Percentiles rank a stretch among this genome's conserved stretches.
Conservation (phyloP, 1,140 invertebrate genomes). For the Acromyrmex echinatior region DNA sequence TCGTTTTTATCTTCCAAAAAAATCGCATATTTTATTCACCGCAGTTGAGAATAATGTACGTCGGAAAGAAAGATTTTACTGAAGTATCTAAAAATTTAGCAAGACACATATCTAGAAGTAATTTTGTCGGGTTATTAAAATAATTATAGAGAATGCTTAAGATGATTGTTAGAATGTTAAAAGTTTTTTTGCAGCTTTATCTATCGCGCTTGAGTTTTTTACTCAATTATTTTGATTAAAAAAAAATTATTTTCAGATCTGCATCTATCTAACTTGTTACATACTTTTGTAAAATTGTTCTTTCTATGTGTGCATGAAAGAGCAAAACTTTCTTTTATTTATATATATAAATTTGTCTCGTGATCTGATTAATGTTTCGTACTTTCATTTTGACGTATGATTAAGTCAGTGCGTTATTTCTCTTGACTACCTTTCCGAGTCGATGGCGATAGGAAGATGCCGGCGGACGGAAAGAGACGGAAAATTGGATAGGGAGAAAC, state of each 20-base stretch:
- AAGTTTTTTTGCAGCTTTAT: too few relatives aligned
- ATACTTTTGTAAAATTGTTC: too few relatives aligned
- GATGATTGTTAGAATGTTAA: too few relatives aligned
- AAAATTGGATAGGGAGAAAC: slow-evolving; percentile 57
- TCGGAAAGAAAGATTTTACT: too few relatives aligned
- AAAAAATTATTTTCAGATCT: too few relatives aligned
- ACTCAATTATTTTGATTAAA: too few relatives aligned
- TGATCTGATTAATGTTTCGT: slow-evolving; percentile 58
- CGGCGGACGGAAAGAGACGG: slow-evolving; percentile 24
- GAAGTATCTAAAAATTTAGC: too few relatives aligned
- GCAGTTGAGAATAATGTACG: background rate
- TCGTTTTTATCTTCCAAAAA: background rate
- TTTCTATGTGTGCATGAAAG: background rate
- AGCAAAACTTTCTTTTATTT: background rate
- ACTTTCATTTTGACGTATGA: slow-evolving; percentile 70
- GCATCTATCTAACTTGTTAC: too few relatives aligned
- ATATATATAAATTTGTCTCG: background rate
- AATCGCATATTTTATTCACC: background rate
- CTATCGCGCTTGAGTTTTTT: too few relatives aligned
- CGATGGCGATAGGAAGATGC: slow-evolving; percentile 6
- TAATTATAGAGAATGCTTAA: too few relatives aligned
- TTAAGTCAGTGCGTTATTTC: slow-evolving; percentile 65
- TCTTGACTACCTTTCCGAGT: slow-evolving; percentile 48
- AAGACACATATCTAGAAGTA: too few relatives aligned
- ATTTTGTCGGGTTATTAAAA: too few relatives aligned